Evolutionary conservation across 1,140 invertebrate genomes (phyloP).

Genomic region (Nasonia vitripennis): DNA sequence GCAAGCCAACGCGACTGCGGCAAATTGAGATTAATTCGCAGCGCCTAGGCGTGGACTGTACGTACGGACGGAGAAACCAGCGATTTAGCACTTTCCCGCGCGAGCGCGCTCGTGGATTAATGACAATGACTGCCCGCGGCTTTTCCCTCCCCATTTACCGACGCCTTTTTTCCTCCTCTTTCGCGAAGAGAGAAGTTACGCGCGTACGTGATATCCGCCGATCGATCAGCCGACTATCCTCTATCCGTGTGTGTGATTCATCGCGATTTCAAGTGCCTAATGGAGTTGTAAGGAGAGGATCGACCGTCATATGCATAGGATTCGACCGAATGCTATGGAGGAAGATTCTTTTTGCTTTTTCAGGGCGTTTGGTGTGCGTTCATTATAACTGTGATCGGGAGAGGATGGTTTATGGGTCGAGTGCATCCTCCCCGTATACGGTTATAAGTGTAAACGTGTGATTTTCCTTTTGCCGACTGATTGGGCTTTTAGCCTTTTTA

Average conservation of each 20-base stretch:
- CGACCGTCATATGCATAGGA: neutral
- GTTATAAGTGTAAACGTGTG: neutral
- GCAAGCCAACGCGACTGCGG: neutral
- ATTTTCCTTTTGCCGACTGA: neutral
- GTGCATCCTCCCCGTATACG: neutral
- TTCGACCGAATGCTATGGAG: neutral
- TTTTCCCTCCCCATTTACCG: slow-evolving; percentile 10
- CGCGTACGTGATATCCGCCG: neutral
- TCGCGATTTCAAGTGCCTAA: neutral
- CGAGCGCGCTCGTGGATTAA: slow-evolving; percentile 18
- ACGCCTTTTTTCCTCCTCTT: slow-evolving; percentile 12
- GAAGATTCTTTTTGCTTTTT: neutral
- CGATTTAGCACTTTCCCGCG: slow-evolving; percentile 48
- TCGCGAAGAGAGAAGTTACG: neutral
- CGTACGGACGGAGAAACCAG: slow-evolving; percentile 29
- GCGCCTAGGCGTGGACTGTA: slow-evolving; percentile 39
- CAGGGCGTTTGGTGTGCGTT: neutral
- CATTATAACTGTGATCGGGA: slow-evolving; percentile 10
- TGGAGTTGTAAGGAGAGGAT: neutral
- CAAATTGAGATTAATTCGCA: slow-evolving; percentile 49
- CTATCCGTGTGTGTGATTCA: neutral
- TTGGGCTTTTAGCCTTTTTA: neutral
- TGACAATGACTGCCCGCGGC: slow-evolving; percentile 26
- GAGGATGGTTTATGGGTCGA: slow-evolving; percentile 7
- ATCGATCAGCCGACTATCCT: slow-evolving; percentile 9